Conservation (phyloP, 2,113 vertebrate genomes). For the Microtus oregoni region DNA sequence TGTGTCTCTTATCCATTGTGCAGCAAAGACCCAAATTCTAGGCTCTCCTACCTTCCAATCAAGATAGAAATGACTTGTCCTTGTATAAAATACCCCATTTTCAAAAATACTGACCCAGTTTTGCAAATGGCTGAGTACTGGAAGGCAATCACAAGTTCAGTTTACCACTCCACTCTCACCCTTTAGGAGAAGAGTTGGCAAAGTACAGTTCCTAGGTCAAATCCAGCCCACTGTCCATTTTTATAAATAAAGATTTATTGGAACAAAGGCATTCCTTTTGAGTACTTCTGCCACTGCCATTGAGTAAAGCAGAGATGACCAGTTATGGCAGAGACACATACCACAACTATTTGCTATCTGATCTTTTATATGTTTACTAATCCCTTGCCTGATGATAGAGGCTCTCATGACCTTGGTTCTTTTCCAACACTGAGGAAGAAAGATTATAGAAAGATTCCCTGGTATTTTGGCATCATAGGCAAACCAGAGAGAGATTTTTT, state of each 20-base stretch:
- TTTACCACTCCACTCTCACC: background rate
- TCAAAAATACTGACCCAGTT: background rate
- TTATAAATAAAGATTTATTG: background rate
- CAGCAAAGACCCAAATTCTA: background rate
- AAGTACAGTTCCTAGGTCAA: background rate
- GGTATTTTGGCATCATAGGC: background rate
- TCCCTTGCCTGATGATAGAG: background rate
- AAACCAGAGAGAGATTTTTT: background rate
- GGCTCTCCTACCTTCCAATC: background rate
- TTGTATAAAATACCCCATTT: background rate
- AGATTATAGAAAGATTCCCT: background rate
- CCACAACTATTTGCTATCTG: background rate
- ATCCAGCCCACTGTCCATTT: background rate
- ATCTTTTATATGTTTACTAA: background rate
- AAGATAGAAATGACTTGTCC: background rate
- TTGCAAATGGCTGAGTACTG: background rate
- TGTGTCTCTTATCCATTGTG: background rate
- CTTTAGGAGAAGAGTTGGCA: background rate
- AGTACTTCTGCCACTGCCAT: background rate
- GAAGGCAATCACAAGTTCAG: background rate
- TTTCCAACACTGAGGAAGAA: background rate
- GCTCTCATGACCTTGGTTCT: background rate
- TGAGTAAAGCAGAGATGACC: background rate
- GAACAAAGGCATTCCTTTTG: background rate
- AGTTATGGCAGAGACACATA: background rate